These are phyloP conservation scores for Glaucomys volans DNA, from an alignment of 2,113 vertebrate genomes.

Conservation along the genomic window DNA sequence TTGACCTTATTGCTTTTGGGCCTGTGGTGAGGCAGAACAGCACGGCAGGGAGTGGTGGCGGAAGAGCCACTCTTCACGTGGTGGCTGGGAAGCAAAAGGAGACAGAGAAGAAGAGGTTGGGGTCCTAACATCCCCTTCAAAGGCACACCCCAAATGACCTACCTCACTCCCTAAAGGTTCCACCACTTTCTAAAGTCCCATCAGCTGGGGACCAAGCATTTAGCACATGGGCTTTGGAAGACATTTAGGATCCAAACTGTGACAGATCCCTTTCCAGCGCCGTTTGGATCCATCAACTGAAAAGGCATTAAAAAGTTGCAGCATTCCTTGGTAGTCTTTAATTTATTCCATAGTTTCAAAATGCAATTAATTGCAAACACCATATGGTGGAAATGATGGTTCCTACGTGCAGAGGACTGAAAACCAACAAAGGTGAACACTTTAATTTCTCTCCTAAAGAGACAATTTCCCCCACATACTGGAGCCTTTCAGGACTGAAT, in stretches of 20 bases:
- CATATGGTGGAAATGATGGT: conserved; percentile 52
- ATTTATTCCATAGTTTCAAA: conserved; percentile 57
- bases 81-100: not conserved
- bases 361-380: conserved; percentile 55
- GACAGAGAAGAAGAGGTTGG: not conserved
- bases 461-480: not conserved
- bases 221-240: not conserved
- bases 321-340: conserved; percentile 40
- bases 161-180: not conserved
- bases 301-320: not conserved
- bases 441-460: conserved; percentile 49
- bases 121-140: not conserved
- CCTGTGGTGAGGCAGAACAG: not conserved
- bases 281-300: not conserved
- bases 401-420: conserved; percentile 52
- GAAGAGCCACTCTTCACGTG: not conserved
- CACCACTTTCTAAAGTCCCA: not conserved
- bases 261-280: not conserved
- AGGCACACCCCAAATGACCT: not conserved
- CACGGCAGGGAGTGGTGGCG: not conserved
- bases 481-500: conserved; percentile 38
- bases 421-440: not conserved
- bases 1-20: not conserved
- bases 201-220: not conserved
- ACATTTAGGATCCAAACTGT: not conserved